Percentiles rank a stretch among this genome's conserved stretches.
Evolutionary conservation across 2,888 invertebrate genomes (phyloP).

Genomic region (Amphipoea lucens): DNA sequence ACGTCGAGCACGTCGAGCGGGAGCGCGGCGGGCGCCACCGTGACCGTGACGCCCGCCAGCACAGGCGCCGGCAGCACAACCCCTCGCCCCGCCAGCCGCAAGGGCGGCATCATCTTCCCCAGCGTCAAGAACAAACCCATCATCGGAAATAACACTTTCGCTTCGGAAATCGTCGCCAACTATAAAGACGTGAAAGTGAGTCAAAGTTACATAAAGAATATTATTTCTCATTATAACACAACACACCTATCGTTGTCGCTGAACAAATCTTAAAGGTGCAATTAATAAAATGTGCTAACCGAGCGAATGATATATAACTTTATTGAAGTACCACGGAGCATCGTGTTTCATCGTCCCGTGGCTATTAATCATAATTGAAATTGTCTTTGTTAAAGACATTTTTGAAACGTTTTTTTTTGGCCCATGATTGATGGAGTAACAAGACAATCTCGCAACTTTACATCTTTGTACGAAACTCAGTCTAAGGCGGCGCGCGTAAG

Average conservation of each 20-base stretch:
- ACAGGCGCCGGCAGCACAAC: constrained; percentile 80
- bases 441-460: constrained; percentile 20
- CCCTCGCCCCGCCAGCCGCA: constrained; percentile 90
- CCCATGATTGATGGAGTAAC: constrained; percentile 18
- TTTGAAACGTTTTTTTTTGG: constrained; percentile 29
- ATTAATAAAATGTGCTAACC: constrained; percentile 69
- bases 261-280: constrained; percentile 65
- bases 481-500: background rate
- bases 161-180: constrained; percentile 93
- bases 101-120: constrained; percentile 96
- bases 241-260: constrained; percentile 67
- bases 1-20: constrained; percentile 70
- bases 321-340: constrained; percentile 46
- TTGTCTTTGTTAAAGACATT: constrained; percentile 18
- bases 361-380: constrained; percentile 36
- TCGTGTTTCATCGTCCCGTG: constrained; percentile 22
- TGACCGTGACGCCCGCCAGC: constrained; percentile 82
- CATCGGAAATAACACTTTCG: constrained; percentile 95
- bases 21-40: constrained; percentile 72
- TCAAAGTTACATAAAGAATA: constrained; percentile 75
- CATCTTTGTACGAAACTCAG: constrained; percentile 15
- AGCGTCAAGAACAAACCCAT: constrained; percentile 97
- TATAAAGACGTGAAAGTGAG: constrained; percentile 96
- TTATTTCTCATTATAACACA: constrained; percentile 69
- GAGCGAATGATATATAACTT: constrained; percentile 71